phyloP scores from a whole-genome alignment of 1,140 invertebrate species.

The Potamilus streckersoni region DNA sequence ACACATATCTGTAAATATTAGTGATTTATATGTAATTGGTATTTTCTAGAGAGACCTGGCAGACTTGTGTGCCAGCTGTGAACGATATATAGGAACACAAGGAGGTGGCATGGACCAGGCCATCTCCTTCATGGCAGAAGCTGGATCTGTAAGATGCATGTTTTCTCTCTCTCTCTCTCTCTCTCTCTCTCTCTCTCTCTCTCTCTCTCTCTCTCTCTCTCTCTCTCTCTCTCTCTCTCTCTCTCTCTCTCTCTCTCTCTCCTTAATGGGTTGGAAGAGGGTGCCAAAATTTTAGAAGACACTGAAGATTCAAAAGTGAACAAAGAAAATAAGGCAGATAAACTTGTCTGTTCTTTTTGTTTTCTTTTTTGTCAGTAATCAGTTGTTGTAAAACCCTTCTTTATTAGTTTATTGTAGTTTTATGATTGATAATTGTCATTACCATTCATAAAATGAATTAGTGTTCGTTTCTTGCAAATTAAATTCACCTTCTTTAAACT shows the following conservation, averaged over 20 bases:
- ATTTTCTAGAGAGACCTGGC: slow-evolving; percentile 79
- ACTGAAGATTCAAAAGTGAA: too few species aligned
- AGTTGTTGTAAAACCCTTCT: too few species aligned
- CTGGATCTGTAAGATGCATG: slow-evolving; percentile 72
- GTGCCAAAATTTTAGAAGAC: not conserved
- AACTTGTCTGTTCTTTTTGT: not conserved
- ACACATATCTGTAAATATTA: not conserved
- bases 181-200: not conserved
- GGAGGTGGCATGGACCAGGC: slow-evolving; percentile 99
- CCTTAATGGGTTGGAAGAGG: not conserved
- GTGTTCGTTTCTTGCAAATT: too few species aligned
- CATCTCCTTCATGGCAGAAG: slow-evolving; percentile 91
- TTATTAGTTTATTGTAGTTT: too few species aligned
- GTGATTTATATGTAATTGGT: not conserved
- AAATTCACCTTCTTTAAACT: too few species aligned
- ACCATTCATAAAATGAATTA: too few species aligned
- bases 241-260: not conserved
- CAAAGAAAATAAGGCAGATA: not conserved
- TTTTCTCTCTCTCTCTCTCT: not conserved
- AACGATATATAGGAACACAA: slow-evolving; percentile 91
- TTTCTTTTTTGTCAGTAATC: too few species aligned
- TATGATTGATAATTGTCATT: too few species aligned
- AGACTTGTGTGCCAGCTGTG: slow-evolving; percentile 86
- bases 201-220: not conserved
- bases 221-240: not conserved